These are phyloP conservation scores for Columba livia DNA, from an alignment of 2,113 vertebrate genomes.

Conservation along the genomic window DNA sequence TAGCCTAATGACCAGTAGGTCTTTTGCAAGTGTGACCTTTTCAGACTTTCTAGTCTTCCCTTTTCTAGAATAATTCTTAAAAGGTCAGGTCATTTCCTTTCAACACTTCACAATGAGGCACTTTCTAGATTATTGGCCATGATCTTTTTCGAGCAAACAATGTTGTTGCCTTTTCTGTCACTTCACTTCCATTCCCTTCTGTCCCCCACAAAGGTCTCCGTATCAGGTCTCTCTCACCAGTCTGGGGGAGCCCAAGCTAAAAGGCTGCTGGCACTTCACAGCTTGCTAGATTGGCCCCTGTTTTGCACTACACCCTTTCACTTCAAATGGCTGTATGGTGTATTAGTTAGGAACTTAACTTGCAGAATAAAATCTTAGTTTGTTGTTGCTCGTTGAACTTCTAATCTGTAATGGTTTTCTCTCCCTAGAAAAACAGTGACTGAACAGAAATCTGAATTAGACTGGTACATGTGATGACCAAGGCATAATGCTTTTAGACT, in stretches of 20 bases:
- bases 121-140: neutral
- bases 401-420: neutral
- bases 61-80: neutral
- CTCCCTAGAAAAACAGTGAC: neutral
- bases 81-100: neutral
- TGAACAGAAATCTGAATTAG: neutral
- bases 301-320: neutral
- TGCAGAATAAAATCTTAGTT: neutral
- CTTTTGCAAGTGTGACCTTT: neutral
- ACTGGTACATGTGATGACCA: neutral
- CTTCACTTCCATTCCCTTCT: neutral
- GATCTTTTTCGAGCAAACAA: neutral
- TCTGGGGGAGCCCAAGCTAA: neutral
- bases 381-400: neutral
- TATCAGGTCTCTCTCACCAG: neutral
- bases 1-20: neutral
- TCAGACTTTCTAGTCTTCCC: neutral
- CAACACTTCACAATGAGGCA: neutral
- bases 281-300: fast-evolving
- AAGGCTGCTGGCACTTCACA: neutral
- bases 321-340: neutral
- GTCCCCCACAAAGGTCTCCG: neutral
- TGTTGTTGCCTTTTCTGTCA: neutral
- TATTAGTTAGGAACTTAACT: neutral
- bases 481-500: neutral